phyloP scores from a whole-genome alignment of 2,113 vertebrate species.

The Bos indicus region DNA sequence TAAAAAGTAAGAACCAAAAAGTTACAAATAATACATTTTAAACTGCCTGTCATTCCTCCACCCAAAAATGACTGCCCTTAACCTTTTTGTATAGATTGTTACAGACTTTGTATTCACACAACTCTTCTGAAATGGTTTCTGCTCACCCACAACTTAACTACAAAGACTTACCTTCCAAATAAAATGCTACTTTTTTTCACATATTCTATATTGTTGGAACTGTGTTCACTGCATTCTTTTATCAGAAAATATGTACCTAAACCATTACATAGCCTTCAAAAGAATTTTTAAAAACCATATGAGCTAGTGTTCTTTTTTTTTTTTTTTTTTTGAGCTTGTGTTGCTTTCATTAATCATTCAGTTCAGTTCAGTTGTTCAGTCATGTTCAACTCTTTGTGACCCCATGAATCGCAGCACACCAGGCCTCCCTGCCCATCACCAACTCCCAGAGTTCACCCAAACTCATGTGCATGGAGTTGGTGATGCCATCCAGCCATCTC shows the following conservation, averaged over 20 bases:
- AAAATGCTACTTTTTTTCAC: neutral
- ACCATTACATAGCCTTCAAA: neutral
- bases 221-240: neutral
- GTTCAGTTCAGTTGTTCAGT: neutral
- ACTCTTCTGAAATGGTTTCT: slow-evolving; percentile 51
- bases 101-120: neutral
- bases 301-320: neutral
- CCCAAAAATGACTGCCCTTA: neutral
- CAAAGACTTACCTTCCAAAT: slow-evolving; percentile 26
- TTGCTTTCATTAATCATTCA: neutral
- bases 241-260: neutral
- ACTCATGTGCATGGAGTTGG: no score
- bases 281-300: neutral
- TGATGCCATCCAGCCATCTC: no score
- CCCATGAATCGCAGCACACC: fast-evolving
- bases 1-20: neutral
- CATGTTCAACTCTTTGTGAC: fast-evolving
- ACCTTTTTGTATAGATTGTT: neutral
- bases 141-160: slow-evolving; percentile 29
- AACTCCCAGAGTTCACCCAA: no score
- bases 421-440: neutral
- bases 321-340: neutral
- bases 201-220: neutral
- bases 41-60: neutral
- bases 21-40: neutral